Base-by-base conservation (phyloP, 2,888 invertebrate species). In the Dynastes grantii region DNA sequence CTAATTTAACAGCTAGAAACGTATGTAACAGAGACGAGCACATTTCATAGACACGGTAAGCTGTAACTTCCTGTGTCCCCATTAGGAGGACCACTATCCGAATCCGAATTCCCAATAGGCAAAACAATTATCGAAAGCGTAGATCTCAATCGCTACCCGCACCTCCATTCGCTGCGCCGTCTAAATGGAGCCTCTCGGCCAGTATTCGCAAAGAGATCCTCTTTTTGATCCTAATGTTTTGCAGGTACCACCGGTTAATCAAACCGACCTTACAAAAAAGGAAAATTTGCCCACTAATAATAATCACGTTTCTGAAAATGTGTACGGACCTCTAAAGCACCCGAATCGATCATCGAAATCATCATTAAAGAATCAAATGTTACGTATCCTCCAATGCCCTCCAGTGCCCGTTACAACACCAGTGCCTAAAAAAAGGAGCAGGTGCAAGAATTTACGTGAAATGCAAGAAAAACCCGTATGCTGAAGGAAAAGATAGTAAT, bases 341-440 rank as follows among this genome's bases (percentile, higher is more conserved):
- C 96, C 0, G 96, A 96, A 86, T 96, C 96, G 4, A 97, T 97
- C 27, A 97, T 97, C 84, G 97, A 97, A 89, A 97, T 97, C 82
- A 97, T 97, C 80, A 96, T 97, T 75, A 96, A 96, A 85, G 96
- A 97, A 87, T 96, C 96, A 0, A 97, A 97, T 86, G 95, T 96
- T 85, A 92, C 95, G 0, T 86, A 96, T 1, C 94, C 96, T 1
- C 92, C 94, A 1, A 91, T 92, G 22, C 22, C 22, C 1, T 3
- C 91, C 92, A 1, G 89, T 89, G 0, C 89, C 90, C 0, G 88
- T 89, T 4, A 90, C 91, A 8, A 91, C 90, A 1, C 90, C 90
- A 16, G 88, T 91, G 0, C 90, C 89, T 22, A 91, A 91, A 91
- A 92, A 81, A 92, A 92, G 82, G 96, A 96, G 86, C 95, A 96